Evolutionary conservation across 2,888 invertebrate genomes (phyloP).

Genomic region (Microplitis deprimator): DNA sequence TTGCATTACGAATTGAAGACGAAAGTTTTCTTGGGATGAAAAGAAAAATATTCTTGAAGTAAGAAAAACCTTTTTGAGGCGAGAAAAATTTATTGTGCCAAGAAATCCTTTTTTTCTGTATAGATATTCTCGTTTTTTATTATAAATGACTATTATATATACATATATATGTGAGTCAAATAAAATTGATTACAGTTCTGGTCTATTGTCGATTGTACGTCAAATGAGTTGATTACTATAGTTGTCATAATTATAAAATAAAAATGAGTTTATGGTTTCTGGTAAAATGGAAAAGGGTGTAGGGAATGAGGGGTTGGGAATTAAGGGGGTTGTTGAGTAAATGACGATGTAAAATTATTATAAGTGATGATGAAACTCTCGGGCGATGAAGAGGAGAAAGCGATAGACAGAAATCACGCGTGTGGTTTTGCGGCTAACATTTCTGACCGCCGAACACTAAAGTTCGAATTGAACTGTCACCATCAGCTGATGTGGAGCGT

Average conservation of each 20-base stretch:
- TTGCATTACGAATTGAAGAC: too few relatives aligned
- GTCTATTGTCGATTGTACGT: too few relatives aligned
- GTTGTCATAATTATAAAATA: not conserved
- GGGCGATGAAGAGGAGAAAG: conserved; percentile 18
- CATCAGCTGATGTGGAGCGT: conserved; percentile 61
- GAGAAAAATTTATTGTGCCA: too few relatives aligned
- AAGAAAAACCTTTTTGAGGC: too few relatives aligned
- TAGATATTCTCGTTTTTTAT: too few relatives aligned
- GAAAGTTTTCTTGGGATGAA: too few relatives aligned
- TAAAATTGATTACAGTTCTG: too few relatives aligned
- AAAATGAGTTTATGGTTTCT: not conserved
- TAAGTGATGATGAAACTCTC: conserved; percentile 1
- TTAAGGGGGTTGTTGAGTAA: not conserved
- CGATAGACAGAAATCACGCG: conserved; percentile 67
- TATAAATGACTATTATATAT: too few relatives aligned
- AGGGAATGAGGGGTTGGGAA: not conserved
- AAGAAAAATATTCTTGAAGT: too few relatives aligned
- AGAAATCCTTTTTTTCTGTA: too few relatives aligned
- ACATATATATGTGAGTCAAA: too few relatives aligned
- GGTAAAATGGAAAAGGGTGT: not conserved
- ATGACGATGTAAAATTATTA: not conserved
- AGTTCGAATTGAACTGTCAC: conserved; percentile 72
- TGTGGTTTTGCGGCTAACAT: conserved; percentile 69
- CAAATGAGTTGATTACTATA: not conserved
- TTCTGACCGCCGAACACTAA: conserved; percentile 69